phyloP scores from a whole-genome alignment of 2,888 invertebrate genomes.

The Lithophane semibrunnea region DNA sequence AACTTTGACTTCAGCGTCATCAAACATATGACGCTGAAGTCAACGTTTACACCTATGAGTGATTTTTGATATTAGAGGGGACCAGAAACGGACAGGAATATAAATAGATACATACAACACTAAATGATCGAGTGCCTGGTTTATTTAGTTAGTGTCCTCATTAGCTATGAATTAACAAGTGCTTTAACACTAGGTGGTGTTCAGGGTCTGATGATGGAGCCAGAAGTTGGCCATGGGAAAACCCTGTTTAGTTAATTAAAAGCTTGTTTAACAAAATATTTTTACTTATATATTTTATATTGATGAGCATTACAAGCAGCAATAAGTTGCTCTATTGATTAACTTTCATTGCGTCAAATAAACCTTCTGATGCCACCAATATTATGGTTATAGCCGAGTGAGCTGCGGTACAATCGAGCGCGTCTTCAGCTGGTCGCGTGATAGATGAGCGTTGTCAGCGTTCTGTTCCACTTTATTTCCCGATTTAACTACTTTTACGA shows the following conservation, averaged over 20 bases:
- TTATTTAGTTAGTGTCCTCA: not conserved
- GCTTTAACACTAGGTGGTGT: too few relatives aligned
- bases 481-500: conserved; percentile 48
- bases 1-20: not conserved
- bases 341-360: not conserved
- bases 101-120: not conserved
- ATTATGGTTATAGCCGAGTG: not conserved
- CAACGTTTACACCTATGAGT: not conserved
- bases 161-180: too few relatives aligned
- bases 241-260: too few relatives aligned
- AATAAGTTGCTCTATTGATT: not conserved
- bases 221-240: too few relatives aligned
- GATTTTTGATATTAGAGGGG: not conserved
- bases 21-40: not conserved
- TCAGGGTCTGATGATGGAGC: too few relatives aligned
- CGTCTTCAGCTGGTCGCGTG: conserved; percentile 52
- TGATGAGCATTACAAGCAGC: not conserved
- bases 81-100: not conserved
- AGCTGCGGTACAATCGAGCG: conserved; percentile 37
- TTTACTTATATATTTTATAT: too few relatives aligned
- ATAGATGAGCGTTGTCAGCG: conserved; percentile 56
- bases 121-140: not conserved
- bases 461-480: conserved; percentile 49
- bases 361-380: conserved; percentile 31
- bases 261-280: too few relatives aligned